Evolutionary conservation across 2,113 vertebrate genomes (phyloP).

Genomic region (Sprattus sprattus): DNA sequence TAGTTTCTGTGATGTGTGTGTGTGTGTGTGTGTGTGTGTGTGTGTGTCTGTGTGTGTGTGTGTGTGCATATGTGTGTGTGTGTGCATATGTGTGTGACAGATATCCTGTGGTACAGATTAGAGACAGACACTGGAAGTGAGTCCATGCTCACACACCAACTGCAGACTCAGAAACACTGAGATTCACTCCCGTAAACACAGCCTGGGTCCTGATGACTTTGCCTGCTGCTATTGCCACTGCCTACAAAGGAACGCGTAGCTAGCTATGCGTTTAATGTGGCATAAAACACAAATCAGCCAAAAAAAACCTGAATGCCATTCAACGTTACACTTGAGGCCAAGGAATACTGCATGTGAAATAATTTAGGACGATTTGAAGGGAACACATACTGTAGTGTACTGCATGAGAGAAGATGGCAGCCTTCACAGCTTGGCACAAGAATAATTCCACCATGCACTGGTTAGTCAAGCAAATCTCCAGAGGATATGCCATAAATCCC

Average conservation of each 20-base stretch:
- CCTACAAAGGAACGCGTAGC: background rate
- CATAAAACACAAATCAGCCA: background rate
- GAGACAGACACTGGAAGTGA: background rate
- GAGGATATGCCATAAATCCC: background rate
- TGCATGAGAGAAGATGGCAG: background rate
- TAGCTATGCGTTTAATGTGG: slow-evolving; percentile 1
- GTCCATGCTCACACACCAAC: background rate
- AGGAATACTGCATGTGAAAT: background rate
- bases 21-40: background rate
- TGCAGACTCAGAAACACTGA: background rate
- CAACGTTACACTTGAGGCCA: background rate
- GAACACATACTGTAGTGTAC: background rate
- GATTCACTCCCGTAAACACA: slow-evolving; percentile 27
- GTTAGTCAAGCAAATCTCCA: background rate
- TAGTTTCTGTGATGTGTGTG: background rate
- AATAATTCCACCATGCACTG: background rate
- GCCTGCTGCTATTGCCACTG: background rate
- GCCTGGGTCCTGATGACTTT: background rate
- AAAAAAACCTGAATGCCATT: background rate
- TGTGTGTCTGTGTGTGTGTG: background rate
- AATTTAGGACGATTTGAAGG: background rate
- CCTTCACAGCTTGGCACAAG: background rate
- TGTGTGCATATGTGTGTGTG: background rate
- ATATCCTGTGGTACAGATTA: background rate
- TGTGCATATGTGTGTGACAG: background rate